Conservation (phyloP, 2,113 vertebrate species). For the Pseudois nayaur region DNA sequence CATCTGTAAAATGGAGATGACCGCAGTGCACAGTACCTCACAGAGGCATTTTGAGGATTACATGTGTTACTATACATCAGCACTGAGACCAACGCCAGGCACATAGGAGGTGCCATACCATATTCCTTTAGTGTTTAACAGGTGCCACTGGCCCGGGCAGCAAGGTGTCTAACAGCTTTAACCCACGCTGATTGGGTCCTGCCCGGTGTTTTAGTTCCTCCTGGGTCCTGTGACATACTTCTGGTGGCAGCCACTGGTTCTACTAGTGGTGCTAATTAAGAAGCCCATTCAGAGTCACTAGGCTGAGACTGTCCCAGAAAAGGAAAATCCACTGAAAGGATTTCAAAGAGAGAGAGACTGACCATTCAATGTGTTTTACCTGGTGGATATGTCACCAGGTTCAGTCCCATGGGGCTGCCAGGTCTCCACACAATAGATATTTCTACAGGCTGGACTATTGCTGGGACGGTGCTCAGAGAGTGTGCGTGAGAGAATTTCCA, state of each 20-base stretch:
- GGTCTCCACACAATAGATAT: slow-evolving; percentile 2
- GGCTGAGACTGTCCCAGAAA: slow-evolving; percentile 2
- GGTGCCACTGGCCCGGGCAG: not conserved
- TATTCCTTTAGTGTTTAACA: not conserved
- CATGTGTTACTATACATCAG: not conserved
- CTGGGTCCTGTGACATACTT: not conserved
- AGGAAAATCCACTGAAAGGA: slow-evolving; percentile 28
- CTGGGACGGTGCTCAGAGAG: not conserved
- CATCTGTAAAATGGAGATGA: not conserved
- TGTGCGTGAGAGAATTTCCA: slow-evolving; percentile 55
- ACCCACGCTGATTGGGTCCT: not conserved
- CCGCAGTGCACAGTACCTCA: not conserved
- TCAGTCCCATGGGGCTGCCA: slow-evolving; percentile 13
- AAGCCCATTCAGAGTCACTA: slow-evolving; percentile 11
- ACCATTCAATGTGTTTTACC: slow-evolving; percentile 17
- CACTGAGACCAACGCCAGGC: not conserved
- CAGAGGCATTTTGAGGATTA: not conserved
- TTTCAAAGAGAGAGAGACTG: slow-evolving; percentile 33
- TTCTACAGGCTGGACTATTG: slow-evolving; percentile 11
- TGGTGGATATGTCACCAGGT: slow-evolving; percentile 50
- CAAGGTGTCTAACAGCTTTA: not conserved
- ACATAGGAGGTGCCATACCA: not conserved
- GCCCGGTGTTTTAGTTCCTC: not conserved
- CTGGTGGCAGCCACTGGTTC: not conserved
- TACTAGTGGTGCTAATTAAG: slow-evolving; percentile 46